These are phyloP conservation scores for Sebastes cheni DNA, from an alignment of 2,797 vertebrate species.

Conservation along the genomic window DNA sequence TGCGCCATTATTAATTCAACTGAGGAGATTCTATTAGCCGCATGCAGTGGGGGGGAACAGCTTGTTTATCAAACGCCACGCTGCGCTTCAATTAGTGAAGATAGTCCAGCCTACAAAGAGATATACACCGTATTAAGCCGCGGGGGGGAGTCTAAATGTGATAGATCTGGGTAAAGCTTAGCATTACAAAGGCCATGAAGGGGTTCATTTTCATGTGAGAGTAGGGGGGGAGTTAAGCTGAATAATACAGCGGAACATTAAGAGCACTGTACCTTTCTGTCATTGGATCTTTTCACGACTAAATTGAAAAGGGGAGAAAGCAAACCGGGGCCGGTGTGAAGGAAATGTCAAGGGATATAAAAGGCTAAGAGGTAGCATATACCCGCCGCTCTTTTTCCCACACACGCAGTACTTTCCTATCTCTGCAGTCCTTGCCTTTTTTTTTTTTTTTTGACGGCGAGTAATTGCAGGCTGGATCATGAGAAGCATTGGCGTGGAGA, in stretches of 20 bases:
- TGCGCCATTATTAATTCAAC: constrained; percentile 55
- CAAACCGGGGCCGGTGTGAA: constrained; percentile 8
- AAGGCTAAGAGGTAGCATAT: constrained; percentile 26
- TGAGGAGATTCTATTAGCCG: constrained; percentile 62
- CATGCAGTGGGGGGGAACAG: constrained; percentile 49
- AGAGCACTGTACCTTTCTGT: constrained; percentile 20
- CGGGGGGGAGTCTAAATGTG: constrained; percentile 31
- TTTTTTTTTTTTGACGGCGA: not conserved
- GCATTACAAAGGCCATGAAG: constrained; percentile 37
- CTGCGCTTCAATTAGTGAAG: constrained; percentile 74
- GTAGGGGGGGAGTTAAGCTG: constrained; percentile 9
- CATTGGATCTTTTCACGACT: constrained; percentile 29
- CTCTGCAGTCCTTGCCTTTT: not conserved
- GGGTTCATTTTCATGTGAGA: constrained; percentile 17
- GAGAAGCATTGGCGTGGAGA: constrained; percentile 3
- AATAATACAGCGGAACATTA: constrained; percentile 26
- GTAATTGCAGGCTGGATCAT: constrained; percentile 28
- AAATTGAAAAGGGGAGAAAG: constrained; percentile 35
- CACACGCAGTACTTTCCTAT: not conserved
- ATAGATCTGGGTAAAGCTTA: constrained; percentile 41
- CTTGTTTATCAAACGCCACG: constrained; percentile 71
- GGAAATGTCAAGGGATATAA: constrained; percentile 52
- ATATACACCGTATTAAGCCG: constrained; percentile 45
- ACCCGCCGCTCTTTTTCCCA: not conserved
- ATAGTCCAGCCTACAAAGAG: constrained; percentile 52